Conservation (phyloP, 2,113 vertebrate genomes). For the Todiramphus chloris region DNA sequence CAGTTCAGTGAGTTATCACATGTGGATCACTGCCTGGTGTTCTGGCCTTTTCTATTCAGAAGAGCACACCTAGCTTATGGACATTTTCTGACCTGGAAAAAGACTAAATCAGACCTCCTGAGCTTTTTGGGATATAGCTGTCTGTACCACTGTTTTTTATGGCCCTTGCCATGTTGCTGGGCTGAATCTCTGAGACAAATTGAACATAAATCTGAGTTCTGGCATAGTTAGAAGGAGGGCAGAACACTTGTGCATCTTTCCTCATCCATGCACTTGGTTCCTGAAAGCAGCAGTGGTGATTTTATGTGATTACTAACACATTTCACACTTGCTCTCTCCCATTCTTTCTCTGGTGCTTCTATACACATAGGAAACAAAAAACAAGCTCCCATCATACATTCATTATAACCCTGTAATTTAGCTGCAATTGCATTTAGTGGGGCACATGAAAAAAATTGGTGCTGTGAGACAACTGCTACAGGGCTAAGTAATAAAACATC, state of each 20-base stretch:
- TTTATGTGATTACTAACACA: background rate
- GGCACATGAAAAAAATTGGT: conserved; percentile 21
- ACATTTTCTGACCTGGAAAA: background rate
- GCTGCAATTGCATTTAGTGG: conserved; percentile 14
- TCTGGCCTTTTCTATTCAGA: background rate
- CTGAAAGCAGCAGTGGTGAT: background rate
- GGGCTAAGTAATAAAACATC: conserved; percentile 17
- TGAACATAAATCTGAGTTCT: background rate
- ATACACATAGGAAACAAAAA: background rate
- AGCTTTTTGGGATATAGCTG: background rate
- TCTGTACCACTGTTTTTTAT: background rate
- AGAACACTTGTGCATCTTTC: background rate
- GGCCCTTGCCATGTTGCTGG: background rate
- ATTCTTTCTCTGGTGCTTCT: background rate
- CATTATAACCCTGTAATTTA: conserved; percentile 37
- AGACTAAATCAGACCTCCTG: background rate
- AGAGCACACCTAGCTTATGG: background rate
- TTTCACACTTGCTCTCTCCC: background rate
- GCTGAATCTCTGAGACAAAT: background rate
- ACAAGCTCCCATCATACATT: background rate
- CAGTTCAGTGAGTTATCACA: background rate
- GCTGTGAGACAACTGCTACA: background rate
- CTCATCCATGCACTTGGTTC: background rate
- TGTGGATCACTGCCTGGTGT: background rate
- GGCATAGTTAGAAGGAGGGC: background rate